Evolutionary conservation across 1,140 invertebrate species (phyloP), one percentile per base, ranked within the genome.

Genomic region (Episyrphus balteatus): DNA sequence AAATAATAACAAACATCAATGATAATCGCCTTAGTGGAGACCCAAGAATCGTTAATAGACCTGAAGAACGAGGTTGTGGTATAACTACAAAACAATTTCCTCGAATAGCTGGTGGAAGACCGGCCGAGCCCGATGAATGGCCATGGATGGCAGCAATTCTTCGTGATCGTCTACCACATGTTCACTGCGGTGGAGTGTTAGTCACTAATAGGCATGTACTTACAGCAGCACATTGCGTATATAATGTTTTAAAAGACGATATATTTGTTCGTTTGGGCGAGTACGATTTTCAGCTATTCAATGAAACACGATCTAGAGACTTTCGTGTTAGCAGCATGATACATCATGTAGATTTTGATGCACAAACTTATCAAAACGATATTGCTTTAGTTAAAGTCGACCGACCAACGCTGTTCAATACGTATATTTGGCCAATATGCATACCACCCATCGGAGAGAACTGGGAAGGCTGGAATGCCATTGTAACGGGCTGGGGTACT

Each of bases 371-470:
- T 61, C 77, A 81, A 44, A 78, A 92, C 55, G 88, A 92, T 55
- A 83, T 92, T 42, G 83, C 86, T 0, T 76, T 92, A n/a, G 50
- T 92, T 17, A 82, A 81, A 58, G 69, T 92, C 6, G 72, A 79
- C 34, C 68, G 75, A 12, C 69, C 81, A 0, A 82, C 84, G 0
- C 69, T 75, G 3, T 89, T 87, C 58, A 82, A 83, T 51, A 77
- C 75, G 2, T 86, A 88, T 56, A 85, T 92, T 18, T 85, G 86
- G 78, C 88, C 86, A 0, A 80, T 91, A 38, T 92, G 89, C 61
- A 70, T 92, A 17, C 88, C 89, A 9, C 81, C 82, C 0, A 48
- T 73, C 0, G 76, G 75, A 30, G 61, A 73, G 38, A 65, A 70
- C 15, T 79, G 80, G 54, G 77, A 78, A 13, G 79, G 83, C 18